Base-by-base conservation (phyloP, 2,113 vertebrate genomes). In the Mesembrinibis cayennensis region DNA sequence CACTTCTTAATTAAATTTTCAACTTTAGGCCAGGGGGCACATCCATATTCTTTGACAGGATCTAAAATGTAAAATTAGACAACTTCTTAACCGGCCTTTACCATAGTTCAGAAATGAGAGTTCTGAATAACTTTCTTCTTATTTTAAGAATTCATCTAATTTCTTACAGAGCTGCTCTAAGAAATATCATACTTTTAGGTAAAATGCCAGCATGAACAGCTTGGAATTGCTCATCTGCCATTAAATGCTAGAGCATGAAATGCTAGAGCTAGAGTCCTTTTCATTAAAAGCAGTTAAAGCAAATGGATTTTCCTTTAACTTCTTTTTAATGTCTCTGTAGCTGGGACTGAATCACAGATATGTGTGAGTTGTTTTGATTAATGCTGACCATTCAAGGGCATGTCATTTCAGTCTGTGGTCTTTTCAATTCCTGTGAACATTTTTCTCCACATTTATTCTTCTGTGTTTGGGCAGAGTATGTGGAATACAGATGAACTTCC, bases 1-100 rank as follows among this genome's bases (percentile, higher is more conserved):
- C 99, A 99, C 19, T 99, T 98, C 94, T 97, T 99, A 98, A 99
- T 99, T 97, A 99, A 98, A 36, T 96, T 97, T 96, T 99, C 99
- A 95, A 99, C 98, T 93, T 98, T 88, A 22, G 99, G 99, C 99
- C 99, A 99, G 0, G 99, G 98, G 3, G 98, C 92, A 97, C 99
- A 99, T 25, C 98, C 98, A 76, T 99, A 99, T 96, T 99, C 99
- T 97, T 98, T 98, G 13, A 99, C 99, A 82, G 99, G 99, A 98
- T 99, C 99, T 99, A 96, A 85, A 98, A 97, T 26, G 81, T 65
- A 91, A 94, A 96, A 85, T 83, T 13, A 73, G 11, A 4, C 59
- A 83, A 94, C 9, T 90, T 69, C 45, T 71, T 91, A 78, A 66
- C 3, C 5, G 47, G 18, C 65, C 32, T 58, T 95, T 56, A 70